A percentile compares a stretch with the other conserved stretches of the same genome.
These are phyloP conservation scores for Dendrophyllia cribrosa DNA, from an alignment of 64 coral and sea anemone species.

Conservation along the genomic window DNA sequence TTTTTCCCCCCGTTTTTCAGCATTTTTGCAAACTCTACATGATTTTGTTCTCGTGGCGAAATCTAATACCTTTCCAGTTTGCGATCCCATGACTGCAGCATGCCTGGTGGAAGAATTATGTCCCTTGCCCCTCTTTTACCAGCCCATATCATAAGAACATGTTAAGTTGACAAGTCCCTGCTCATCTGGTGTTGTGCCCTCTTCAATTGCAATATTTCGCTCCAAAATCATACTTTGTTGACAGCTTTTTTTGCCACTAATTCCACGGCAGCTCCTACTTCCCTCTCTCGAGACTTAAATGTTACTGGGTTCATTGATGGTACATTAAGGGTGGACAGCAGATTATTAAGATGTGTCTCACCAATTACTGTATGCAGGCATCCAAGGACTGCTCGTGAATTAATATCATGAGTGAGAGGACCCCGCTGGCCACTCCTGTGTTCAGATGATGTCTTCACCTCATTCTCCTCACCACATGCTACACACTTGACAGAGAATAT, in stretches of 20 bases:
- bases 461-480: slow-evolving; percentile 49
- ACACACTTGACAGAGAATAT: slow-evolving; percentile 48
- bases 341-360: slow-evolving; percentile 37
- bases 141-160: slow-evolving; percentile 53
- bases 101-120: slow-evolving; percentile 75
- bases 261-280: slow-evolving; percentile 63
- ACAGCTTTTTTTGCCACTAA: slow-evolving; percentile 66
- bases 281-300: slow-evolving; percentile 65
- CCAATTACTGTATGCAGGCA: slow-evolving; percentile 73
- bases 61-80: slow-evolving; percentile 68
- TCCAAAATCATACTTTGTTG: neutral
- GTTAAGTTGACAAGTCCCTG: neutral
- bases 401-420: slow-evolving; percentile 59
- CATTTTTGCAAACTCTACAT: slow-evolving; percentile 13
- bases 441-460: slow-evolving; percentile 47
- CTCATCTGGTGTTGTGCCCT: neutral
- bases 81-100: slow-evolving; percentile 64
- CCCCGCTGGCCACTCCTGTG: slow-evolving; percentile 69
- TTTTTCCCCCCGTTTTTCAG: slow-evolving; percentile 20
- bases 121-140: slow-evolving; percentile 65
- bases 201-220: neutral
- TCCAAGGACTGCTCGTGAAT: slow-evolving; percentile 59
- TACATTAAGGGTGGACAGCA: slow-evolving; percentile 68
- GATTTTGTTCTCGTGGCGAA: slow-evolving; percentile 53
- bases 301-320: slow-evolving; percentile 49